A percentile compares a stretch with the other conserved stretches of the same genome.
Conservation (phyloP, 2,113 vertebrate species). For the Petromus typicus region DNA sequence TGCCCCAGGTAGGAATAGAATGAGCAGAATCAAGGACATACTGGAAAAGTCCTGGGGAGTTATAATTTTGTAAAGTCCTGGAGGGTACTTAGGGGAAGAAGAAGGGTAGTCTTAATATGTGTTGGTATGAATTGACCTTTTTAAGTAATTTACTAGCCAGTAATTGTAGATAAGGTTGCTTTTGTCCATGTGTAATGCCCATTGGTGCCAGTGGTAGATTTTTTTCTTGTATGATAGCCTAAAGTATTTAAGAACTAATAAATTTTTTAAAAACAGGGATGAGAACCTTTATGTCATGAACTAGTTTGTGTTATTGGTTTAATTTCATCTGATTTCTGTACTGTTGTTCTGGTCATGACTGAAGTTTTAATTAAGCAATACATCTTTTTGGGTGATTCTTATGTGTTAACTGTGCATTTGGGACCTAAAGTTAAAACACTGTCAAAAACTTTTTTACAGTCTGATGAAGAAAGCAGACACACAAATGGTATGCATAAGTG, state of each 20-base stretch:
- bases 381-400: neutral
- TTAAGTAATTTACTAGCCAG: slow-evolving; percentile 3
- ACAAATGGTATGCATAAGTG: neutral
- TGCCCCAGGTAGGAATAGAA: neutral
- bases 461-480: neutral
- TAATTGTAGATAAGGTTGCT: neutral
- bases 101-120: neutral
- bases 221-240: neutral
- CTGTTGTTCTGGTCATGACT: neutral
- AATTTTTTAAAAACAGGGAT: neutral
- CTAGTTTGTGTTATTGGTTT: neutral
- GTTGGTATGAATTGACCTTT: neutral
- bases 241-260: neutral
- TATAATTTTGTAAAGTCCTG: neutral
- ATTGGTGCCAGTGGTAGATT: neutral
- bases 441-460: neutral
- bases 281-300: neutral
- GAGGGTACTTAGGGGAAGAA: neutral
- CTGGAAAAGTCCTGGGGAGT: neutral
- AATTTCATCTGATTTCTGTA: neutral
- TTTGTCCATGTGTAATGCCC: neutral
- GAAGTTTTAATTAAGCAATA: slow-evolving; percentile 24
- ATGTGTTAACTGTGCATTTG: neutral
- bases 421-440: neutral
- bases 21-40: slow-evolving; percentile 28